phyloP scores from a whole-genome alignment of 1,140 invertebrate genomes.

The Diuraphis noxia region DNA sequence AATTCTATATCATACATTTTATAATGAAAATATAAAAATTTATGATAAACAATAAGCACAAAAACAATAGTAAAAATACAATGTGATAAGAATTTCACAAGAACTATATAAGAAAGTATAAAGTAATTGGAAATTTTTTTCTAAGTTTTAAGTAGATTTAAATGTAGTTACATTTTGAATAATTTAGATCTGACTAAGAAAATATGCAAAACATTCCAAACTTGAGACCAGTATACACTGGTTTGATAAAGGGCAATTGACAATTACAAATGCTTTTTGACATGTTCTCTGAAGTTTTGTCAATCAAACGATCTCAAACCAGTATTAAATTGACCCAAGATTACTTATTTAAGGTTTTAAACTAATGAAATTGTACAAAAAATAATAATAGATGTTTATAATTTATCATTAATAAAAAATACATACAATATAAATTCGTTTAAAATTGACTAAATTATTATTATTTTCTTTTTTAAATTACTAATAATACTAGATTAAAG shows the following conservation, averaged over 20 bases:
- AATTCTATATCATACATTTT: neutral
- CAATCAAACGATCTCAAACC: neutral
- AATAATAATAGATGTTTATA: neutral
- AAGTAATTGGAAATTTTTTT: neutral
- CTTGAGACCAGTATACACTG: neutral
- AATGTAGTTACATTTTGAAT: neutral
- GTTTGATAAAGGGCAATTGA: neutral
- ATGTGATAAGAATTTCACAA: neutral
- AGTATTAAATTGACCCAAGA: neutral
- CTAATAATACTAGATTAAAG: conserved; percentile 2
- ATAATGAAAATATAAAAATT: neutral
- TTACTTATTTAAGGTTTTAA: neutral
- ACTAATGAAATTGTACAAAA: neutral
- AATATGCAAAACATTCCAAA: too few species aligned
- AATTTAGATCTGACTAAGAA: too few species aligned
- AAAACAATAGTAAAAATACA: neutral
- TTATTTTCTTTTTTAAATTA: neutral
- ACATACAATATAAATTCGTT: neutral
- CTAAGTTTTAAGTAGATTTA: neutral
- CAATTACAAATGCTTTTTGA: neutral
- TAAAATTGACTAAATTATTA: neutral
- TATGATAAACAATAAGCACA: neutral
- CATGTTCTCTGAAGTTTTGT: neutral
- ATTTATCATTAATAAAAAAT: neutral
- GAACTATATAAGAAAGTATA: neutral